These are phyloP conservation scores for Drosophila teissieri DNA, from an alignment of 1,140 invertebrate species.

Conservation along the genomic window DNA sequence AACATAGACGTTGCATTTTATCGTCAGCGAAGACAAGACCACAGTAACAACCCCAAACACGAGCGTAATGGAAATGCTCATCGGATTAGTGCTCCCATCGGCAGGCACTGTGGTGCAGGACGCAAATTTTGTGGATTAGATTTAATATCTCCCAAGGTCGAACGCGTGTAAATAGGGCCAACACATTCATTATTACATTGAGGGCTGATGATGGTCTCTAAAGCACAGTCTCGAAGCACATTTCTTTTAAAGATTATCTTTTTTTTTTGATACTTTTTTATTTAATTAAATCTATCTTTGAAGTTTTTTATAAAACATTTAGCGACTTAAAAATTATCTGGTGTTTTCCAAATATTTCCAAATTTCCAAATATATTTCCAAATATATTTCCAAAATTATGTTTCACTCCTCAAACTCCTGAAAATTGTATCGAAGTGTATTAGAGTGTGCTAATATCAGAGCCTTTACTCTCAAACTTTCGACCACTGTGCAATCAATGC, in stretches of 20 bases:
- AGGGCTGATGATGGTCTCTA: neutral
- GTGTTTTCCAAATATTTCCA: too few relatives aligned
- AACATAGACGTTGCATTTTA: slow-evolving; percentile 62
- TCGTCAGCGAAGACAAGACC: slow-evolving; percentile 42
- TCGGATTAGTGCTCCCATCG: slow-evolving; percentile 25
- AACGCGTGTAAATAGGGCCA: neutral
- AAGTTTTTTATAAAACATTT: too few relatives aligned
- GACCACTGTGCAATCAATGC: slow-evolving; percentile 67
- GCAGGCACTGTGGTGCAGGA: slow-evolving; percentile 33
- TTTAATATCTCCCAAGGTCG: slow-evolving; percentile 1
- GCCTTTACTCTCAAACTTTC: neutral
- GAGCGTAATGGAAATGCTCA: slow-evolving; percentile 36
- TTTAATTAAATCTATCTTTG: too few relatives aligned
- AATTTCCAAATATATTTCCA: too few relatives aligned
- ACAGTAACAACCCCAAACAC: slow-evolving; percentile 55
- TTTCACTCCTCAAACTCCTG: too few relatives aligned
- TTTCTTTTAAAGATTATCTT: too few relatives aligned
- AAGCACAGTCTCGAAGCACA: too few relatives aligned
- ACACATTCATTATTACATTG: neutral
- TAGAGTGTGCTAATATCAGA: slow-evolving; percentile 5
- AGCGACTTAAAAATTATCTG: too few relatives aligned
- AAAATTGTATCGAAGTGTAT: neutral
- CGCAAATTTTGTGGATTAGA: neutral
- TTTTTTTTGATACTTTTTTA: too few relatives aligned
- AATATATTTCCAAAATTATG: too few relatives aligned